phyloP scores from a whole-genome alignment of 1,140 invertebrate species.

The Drosophila melanogaster region DNA sequence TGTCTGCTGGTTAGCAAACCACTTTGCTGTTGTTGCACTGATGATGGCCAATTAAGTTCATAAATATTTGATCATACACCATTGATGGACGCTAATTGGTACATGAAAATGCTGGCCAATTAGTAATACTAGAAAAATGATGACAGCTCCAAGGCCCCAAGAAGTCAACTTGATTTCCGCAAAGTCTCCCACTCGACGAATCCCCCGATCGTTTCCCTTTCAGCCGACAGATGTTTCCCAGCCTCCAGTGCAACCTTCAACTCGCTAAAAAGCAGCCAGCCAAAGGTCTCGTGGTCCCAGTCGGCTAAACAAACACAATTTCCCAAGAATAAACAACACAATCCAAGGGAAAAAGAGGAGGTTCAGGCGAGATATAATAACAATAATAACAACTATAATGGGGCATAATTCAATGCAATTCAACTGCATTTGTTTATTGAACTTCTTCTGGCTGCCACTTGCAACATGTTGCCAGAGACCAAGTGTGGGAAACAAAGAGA shows the following conservation, averaged over 20 bases:
- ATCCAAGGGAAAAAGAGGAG: constrained; percentile 17
- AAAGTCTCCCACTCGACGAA: not conserved
- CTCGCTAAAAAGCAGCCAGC: constrained; percentile 4
- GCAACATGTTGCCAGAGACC: constrained; percentile 21
- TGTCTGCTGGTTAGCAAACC: constrained; percentile 43
- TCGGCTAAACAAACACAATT: constrained; percentile 56
- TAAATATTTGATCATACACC: constrained; percentile 39
- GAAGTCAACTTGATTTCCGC: constrained; percentile 6
- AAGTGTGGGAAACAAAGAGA: constrained; percentile 22
- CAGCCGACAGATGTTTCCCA: constrained; percentile 36
- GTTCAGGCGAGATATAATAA: constrained; percentile 28
- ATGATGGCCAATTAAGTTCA: constrained; percentile 60
- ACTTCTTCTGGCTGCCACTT: constrained; percentile 22
- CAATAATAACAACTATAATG: constrained; percentile 64
- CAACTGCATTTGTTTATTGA: constrained; percentile 71
- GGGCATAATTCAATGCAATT: constrained; percentile 71
- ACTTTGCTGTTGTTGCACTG: constrained; percentile 19
- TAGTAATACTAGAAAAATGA: constrained; percentile 31
- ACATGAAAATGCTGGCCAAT: constrained; percentile 37
- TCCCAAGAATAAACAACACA: constrained; percentile 64
- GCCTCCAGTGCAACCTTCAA: constrained; percentile 37
- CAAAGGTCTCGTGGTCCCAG: constrained; percentile 30
- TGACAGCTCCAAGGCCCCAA: constrained; percentile 24
- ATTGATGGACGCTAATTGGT: constrained; percentile 63
- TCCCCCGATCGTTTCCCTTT: constrained; percentile 32